phyloP scores from a whole-genome alignment of 2,888 invertebrate species.

The Lasius platythorax region DNA sequence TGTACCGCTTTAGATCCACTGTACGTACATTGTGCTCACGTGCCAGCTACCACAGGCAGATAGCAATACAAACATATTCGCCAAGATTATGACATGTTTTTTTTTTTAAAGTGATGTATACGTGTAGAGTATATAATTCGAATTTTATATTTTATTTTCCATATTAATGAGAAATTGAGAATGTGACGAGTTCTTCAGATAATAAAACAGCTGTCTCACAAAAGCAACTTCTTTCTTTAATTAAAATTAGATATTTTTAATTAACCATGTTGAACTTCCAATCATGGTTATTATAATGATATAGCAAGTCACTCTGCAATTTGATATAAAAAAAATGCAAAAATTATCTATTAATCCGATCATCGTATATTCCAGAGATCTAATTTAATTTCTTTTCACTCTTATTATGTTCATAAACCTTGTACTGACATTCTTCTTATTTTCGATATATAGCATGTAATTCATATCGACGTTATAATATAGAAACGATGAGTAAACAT shows the following conservation, averaged over 20 bases:
- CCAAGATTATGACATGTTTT: not conserved
- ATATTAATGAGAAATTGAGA: not conserved
- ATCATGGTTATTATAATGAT: not conserved
- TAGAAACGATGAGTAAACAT: constrained; percentile 28
- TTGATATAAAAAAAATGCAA: not conserved
- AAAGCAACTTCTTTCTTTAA: not conserved
- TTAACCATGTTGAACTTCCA: not conserved
- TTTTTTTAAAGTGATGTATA: not conserved
- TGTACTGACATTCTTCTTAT: not conserved
- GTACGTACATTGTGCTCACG: constrained; percentile 69
- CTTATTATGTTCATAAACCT: not conserved
- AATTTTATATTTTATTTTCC: not conserved
- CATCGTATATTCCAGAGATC: not conserved
- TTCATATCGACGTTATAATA: constrained; percentile 16
- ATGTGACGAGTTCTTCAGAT: not conserved
- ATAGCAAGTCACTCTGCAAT: constrained; percentile 11
- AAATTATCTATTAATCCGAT: constrained; percentile 10
- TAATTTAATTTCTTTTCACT: constrained; percentile 2
- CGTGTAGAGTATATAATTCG: too few relatives aligned
- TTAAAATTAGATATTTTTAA: not conserved
- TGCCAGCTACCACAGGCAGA: constrained; percentile 20
- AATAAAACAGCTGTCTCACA: not conserved
- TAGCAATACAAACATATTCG: constrained; percentile 18
- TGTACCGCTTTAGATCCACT: constrained; percentile 52
- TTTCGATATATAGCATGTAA: constrained; percentile 13